Conservation (phyloP, 2,113 vertebrate genomes). For the Sander vitreus region DNA sequence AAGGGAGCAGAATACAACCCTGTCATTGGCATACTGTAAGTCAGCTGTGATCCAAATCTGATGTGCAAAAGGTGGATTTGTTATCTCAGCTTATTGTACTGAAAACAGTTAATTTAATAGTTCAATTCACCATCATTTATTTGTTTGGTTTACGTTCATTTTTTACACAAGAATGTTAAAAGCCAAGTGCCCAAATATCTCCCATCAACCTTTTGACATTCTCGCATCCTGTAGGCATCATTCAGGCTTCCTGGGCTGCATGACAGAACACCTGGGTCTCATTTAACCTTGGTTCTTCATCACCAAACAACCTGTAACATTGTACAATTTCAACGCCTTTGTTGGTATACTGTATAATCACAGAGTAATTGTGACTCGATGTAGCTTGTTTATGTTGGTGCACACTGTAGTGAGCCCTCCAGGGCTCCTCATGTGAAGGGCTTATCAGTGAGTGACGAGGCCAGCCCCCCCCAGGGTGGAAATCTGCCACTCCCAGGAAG, state of each 20-base stretch:
- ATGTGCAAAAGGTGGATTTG: neutral
- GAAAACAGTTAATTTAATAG: neutral
- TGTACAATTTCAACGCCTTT: constrained; percentile 15
- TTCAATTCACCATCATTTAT: neutral
- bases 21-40: neutral
- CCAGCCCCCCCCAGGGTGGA: constrained; percentile 52
- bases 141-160: neutral
- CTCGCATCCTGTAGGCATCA: neutral
- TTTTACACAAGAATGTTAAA: constrained; percentile 1
- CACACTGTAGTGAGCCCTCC: constrained; percentile 48
- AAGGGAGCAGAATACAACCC: neutral
- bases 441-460: constrained; percentile 66
- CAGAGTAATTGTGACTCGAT: constrained; percentile 90
- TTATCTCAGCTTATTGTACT: neutral
- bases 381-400: constrained; percentile 91
- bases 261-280: constrained; percentile 16
- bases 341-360: constrained; percentile 57
- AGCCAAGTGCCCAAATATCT: constrained; percentile 5
- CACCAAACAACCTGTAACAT: constrained; percentile 7
- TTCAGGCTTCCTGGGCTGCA: neutral
- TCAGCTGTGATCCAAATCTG: neutral
- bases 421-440: constrained; percentile 59
- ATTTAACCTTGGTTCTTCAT: constrained; percentile 38
- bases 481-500: constrained; percentile 67
- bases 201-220: neutral